Evolutionary conservation across 2,797 vertebrate genomes (phyloP).

Genomic region (Rhabdophis nuchalis): DNA sequence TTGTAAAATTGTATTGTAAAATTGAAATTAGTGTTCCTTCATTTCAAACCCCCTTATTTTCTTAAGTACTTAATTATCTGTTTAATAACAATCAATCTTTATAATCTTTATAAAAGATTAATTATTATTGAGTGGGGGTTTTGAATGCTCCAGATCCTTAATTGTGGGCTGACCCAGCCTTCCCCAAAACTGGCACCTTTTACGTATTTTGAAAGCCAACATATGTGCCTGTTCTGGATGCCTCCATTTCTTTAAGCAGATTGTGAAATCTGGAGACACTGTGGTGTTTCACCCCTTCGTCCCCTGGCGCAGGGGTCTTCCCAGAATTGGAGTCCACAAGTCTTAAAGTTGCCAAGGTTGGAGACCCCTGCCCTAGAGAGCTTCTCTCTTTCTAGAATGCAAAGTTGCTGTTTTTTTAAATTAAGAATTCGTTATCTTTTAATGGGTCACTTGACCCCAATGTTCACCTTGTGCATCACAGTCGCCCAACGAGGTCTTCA

Average conservation of each 20-base stretch:
- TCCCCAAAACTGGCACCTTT: background rate
- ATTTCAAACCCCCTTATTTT: too few species aligned
- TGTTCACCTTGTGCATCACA: slow-evolving; percentile 52
- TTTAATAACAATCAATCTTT: too few species aligned
- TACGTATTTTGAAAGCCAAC: background rate
- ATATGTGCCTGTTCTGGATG: background rate
- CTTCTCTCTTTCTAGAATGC: background rate
- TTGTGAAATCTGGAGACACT: background rate
- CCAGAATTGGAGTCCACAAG: too few species aligned
- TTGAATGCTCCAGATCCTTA: slow-evolving; percentile 15
- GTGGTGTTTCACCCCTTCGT: background rate
- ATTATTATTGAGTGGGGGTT: background rate
- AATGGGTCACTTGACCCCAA: background rate
- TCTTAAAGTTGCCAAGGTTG: too few species aligned
- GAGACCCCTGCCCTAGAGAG: too few species aligned
- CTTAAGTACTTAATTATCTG: too few species aligned
- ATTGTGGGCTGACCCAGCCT: background rate
- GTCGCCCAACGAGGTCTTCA: slow-evolving; percentile 94
- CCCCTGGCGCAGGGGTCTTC: too few species aligned
- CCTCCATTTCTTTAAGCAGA: background rate
- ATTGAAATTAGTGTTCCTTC: too few species aligned
- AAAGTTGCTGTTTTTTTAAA: background rate
- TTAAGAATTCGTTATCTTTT: background rate
- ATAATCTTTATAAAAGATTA: too few species aligned
- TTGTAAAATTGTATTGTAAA: too few species aligned